phyloP scores from a whole-genome alignment of 2,888 invertebrate genomes.

The Crepidodera aurea region DNA sequence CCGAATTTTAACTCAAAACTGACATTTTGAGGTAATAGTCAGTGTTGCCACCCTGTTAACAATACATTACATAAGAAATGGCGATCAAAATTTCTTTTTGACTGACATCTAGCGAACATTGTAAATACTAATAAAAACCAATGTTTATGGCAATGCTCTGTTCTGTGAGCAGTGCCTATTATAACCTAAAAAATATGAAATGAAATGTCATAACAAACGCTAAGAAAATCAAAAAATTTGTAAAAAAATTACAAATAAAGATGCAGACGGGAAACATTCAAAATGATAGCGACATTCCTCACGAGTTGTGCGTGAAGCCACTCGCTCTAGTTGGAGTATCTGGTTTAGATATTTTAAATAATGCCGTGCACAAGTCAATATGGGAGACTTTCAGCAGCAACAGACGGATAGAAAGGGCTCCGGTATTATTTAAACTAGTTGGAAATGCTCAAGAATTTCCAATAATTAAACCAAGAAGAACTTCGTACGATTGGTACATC shows the following conservation, averaged over 20 bases:
- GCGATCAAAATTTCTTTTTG: too few species aligned
- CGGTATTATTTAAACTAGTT: slow-evolving; percentile 84
- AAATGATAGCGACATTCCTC: slow-evolving; percentile 68
- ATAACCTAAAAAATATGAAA: too few species aligned
- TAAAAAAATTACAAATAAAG: not conserved
- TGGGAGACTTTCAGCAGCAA: slow-evolving; percentile 93
- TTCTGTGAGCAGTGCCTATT: too few species aligned
- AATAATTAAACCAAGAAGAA: slow-evolving; percentile 83
- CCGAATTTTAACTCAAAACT: too few species aligned
- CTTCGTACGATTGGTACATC: slow-evolving; percentile 94
- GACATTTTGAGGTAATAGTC: too few species aligned
- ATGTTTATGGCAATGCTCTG: too few species aligned
- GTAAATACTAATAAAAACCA: too few species aligned
- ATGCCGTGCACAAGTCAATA: slow-evolving; percentile 87
- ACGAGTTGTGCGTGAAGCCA: slow-evolving; percentile 84
- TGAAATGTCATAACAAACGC: too few species aligned
- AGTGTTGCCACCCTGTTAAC: too few species aligned
- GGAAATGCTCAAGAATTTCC: slow-evolving; percentile 88
- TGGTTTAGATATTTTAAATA: slow-evolving; percentile 85
- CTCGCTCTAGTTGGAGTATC: slow-evolving; percentile 87
- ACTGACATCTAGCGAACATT: too few species aligned
- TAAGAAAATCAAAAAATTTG: too few species aligned
- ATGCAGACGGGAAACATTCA: slow-evolving; percentile 45
- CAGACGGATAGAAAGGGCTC: slow-evolving; percentile 80
- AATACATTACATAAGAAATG: too few species aligned